A percentile compares a stretch with the other conserved stretches of the same genome.
These are phyloP conservation scores for Teinopalpus imperialis DNA, from an alignment of 2,888 invertebrate species.

Conservation along the genomic window DNA sequence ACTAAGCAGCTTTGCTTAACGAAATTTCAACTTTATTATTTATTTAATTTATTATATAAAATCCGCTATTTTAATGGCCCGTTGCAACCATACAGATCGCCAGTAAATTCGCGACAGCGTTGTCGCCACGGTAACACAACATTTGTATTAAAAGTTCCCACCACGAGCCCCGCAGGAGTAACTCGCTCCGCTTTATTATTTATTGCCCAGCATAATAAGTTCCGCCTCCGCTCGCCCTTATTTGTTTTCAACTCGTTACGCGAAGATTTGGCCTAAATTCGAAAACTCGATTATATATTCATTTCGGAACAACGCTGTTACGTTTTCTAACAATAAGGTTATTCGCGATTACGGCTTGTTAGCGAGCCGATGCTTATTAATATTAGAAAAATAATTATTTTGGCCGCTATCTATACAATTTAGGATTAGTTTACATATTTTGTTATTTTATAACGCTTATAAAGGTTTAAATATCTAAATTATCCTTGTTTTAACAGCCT, in stretches of 20 bases:
- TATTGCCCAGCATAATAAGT: constrained; percentile 71
- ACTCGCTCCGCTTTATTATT: constrained; percentile 68
- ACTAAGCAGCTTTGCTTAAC: no score
- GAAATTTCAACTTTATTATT: no score
- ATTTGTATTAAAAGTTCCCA: constrained; percentile 60
- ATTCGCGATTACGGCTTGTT: constrained; percentile 14
- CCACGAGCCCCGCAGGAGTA: constrained; percentile 42
- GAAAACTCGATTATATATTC: constrained; percentile 74
- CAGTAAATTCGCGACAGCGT: constrained; percentile 15
- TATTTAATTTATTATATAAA: no score
- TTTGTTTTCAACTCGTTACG: constrained; percentile 77
- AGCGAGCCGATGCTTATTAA: constrained; percentile 6
- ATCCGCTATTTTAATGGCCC: not conserved
- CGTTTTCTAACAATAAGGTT: constrained; percentile 20
- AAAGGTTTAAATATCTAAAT: no score
- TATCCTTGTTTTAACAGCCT: no score
- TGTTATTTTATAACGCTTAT: no score
- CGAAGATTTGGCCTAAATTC: constrained; percentile 72
- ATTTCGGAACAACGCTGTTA: constrained; percentile 44
- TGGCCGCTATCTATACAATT: no score
- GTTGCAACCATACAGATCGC: constrained; percentile 2
- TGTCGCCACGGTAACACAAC: constrained; percentile 27
- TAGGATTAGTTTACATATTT: no score
- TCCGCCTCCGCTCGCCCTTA: constrained; percentile 51
- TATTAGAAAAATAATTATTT: constrained; percentile 12